These are phyloP conservation scores for Heliconius ethilla DNA, from an alignment of 2,888 invertebrate genomes.

Conservation along the genomic window DNA sequence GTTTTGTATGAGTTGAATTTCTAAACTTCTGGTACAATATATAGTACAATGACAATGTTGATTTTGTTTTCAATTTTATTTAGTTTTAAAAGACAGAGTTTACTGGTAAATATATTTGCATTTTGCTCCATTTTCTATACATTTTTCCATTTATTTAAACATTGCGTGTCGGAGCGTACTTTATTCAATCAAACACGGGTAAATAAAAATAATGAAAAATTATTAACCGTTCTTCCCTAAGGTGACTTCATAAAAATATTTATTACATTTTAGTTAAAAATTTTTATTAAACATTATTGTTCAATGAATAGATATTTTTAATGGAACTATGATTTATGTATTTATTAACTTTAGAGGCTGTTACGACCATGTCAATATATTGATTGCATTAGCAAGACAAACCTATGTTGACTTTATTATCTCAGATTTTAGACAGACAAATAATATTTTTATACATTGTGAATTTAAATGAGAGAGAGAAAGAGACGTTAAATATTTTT, in stretches of 20 bases:
- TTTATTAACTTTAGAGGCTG: too few species aligned
- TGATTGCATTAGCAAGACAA: too few species aligned
- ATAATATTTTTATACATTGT: too few species aligned
- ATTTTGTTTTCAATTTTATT: not conserved
- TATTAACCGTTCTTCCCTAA: not conserved
- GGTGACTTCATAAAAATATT: conserved; percentile 4
- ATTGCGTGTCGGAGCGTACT: not conserved
- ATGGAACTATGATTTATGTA: too few species aligned
- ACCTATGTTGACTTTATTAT: too few species aligned
- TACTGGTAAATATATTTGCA: not conserved
- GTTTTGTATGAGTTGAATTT: not conserved
- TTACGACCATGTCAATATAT: too few species aligned
- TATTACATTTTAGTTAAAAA: too few species aligned
- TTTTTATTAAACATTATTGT: too few species aligned
- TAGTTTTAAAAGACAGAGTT: not conserved
- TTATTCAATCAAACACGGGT: conserved; percentile 2
- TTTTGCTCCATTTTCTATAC: not conserved
- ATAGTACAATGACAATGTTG: not conserved
- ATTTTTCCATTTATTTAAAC: conserved; percentile 6
- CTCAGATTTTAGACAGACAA: too few species aligned
- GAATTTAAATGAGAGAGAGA: too few species aligned
- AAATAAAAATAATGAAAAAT: not conserved
- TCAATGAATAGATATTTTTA: too few species aligned
- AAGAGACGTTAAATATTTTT: not conserved
- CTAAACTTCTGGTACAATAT: not conserved